These are phyloP conservation scores for Quadroppia sp. DNA, from an alignment of 2,888 invertebrate species.

Conservation along the genomic window DNA sequence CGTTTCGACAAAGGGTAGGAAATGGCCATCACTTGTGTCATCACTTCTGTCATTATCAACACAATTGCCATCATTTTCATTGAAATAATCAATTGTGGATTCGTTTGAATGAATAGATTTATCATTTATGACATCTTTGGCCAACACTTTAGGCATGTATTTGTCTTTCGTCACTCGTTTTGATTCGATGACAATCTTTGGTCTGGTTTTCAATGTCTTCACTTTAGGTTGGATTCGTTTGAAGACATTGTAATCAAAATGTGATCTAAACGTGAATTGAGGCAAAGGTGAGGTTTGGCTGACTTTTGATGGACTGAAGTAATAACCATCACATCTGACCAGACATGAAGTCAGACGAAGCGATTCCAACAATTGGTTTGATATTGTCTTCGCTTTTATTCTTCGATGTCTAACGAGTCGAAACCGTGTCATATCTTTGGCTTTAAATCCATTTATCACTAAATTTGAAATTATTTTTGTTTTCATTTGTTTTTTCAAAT, in stretches of 20 bases:
- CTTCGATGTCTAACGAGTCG: conserved; percentile 25
- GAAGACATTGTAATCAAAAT: not conserved
- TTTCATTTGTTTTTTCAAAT: not conserved
- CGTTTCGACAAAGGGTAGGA: not conserved
- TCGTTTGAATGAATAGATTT: not conserved
- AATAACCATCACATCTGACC: conserved; percentile 17
- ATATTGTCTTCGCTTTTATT: not conserved
- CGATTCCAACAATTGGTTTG: not conserved
- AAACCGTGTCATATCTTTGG: not conserved
- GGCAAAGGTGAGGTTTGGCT: conserved; percentile 24
- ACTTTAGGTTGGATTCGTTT: not conserved
- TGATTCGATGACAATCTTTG: not conserved
- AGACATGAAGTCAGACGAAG: conserved; percentile 30
- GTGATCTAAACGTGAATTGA: conserved; percentile 25
- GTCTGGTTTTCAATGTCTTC: not conserved
- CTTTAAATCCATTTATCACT: not conserved
- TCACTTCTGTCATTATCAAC: not conserved
- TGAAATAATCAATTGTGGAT: not conserved
- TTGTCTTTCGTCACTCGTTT: not conserved
- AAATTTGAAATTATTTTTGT: too few relatives aligned
- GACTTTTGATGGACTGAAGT: conserved; percentile 35
- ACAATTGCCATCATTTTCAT: not conserved
- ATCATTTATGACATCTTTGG: not conserved
- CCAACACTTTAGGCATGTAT: not conserved
- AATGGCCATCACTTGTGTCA: not conserved